Evolutionary conservation across 1,140 invertebrate genomes (phyloP).

Genomic region (Ostrea denselamellosa): DNA sequence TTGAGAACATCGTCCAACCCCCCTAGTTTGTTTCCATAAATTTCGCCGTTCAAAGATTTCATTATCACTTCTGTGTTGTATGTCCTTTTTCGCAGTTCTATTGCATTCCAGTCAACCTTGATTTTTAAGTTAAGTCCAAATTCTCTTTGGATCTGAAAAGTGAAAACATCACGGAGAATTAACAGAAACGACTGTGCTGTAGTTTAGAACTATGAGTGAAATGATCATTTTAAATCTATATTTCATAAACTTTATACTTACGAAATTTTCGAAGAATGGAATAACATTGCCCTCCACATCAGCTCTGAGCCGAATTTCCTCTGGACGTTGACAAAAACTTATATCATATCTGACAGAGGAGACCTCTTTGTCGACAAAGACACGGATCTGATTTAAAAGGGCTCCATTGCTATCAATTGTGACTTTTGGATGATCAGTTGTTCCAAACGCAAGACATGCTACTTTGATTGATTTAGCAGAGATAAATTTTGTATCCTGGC

Average conservation of each 20-base stretch:
- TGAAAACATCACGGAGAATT: neutral
- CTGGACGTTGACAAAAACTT: neutral
- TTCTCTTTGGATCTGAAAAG: constrained; percentile 40
- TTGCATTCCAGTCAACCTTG: constrained; percentile 45
- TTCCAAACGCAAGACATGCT: constrained; percentile 33
- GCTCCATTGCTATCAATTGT: constrained; percentile 32
- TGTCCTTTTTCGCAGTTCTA: constrained; percentile 42
- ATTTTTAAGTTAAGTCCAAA: constrained; percentile 35
- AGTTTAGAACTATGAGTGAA: too few relatives aligned
- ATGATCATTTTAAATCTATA: neutral
- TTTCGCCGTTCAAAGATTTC: constrained; percentile 42
- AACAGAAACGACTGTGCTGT: too few relatives aligned
- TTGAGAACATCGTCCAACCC: constrained; percentile 40
- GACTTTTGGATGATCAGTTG: constrained; percentile 46
- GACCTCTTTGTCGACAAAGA: neutral
- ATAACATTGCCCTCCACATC: constrained; percentile 30
- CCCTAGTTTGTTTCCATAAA: constrained; percentile 38
- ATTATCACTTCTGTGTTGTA: constrained; percentile 38
- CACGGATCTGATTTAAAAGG: constrained; percentile 14
- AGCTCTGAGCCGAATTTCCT: constrained; percentile 40
- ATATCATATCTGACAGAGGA: constrained; percentile 27
- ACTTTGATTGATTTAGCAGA: constrained; percentile 42
- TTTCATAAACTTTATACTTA: constrained; percentile 32
- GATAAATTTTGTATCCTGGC: neutral
- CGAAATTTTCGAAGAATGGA: constrained; percentile 34